Evolutionary conservation across 2,797 vertebrate species (phyloP).

Genomic region (Carcharodon carcharias): DNA sequence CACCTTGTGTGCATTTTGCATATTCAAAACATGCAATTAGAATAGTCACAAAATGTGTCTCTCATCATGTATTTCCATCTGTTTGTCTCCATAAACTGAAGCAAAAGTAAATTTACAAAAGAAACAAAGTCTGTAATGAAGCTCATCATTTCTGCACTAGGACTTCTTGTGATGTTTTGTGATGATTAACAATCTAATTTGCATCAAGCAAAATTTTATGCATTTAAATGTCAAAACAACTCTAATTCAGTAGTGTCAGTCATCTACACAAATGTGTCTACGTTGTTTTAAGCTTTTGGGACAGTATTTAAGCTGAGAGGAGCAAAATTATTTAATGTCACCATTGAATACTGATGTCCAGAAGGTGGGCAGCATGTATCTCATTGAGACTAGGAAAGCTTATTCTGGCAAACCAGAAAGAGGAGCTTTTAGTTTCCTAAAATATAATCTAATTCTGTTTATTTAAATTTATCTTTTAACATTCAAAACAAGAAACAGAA

Average conservation of each 20-base stretch:
- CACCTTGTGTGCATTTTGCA: constrained; percentile 12
- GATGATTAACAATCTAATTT: not conserved
- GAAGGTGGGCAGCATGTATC: not conserved
- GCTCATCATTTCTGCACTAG: not conserved
- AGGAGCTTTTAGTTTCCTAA: not conserved
- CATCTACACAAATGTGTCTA: not conserved
- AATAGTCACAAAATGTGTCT: constrained; percentile 25
- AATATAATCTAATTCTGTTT: not conserved
- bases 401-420: not conserved
- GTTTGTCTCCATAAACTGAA: not conserved
- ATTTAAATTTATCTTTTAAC: not conserved
- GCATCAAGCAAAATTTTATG: not conserved
- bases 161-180: not conserved
- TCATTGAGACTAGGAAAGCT: not conserved
- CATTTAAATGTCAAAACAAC: not conserved
- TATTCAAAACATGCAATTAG: not conserved
- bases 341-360: not conserved
- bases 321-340: not conserved
- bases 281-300: not conserved
- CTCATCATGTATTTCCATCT: constrained; percentile 11
- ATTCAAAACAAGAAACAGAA: not conserved
- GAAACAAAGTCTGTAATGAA: not conserved
- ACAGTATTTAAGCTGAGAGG: not conserved
- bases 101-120: not conserved
- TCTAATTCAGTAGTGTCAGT: not conserved